A percentile compares a stretch with the other conserved stretches of the same genome.
phyloP scores from a whole-genome alignment of 2,888 invertebrate genomes.

The Cataglyphis albicans region DNA sequence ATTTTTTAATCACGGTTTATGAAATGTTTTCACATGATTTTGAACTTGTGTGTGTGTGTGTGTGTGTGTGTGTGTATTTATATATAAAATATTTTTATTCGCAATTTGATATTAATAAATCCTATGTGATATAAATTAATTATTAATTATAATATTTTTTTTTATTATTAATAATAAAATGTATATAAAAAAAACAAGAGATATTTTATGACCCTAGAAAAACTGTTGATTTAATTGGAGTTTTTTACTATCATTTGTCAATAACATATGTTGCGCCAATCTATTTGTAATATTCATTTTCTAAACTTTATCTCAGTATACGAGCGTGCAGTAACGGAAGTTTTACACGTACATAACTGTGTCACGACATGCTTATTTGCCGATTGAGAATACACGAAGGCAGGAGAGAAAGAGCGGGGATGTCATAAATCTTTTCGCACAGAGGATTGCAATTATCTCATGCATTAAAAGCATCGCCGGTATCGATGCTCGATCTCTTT shows the following conservation, averaged over 20 bases:
- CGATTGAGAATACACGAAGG: constrained; percentile 37
- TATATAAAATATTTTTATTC: constrained; percentile 12
- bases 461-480: constrained; percentile 81
- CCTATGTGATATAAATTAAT: neutral
- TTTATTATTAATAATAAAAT: neutral
- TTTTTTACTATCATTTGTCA: constrained; percentile 10
- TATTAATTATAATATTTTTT: neutral
- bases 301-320: constrained; percentile 24
- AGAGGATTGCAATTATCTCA: constrained; percentile 82
- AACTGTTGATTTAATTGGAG: neutral
- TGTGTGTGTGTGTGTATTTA: neutral
- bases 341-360: constrained; percentile 64
- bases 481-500: constrained; percentile 68
- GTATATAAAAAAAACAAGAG: neutral
- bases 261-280: constrained; percentile 21
- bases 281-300: constrained; percentile 5
- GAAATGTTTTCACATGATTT: neutral
- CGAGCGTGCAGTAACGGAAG: constrained; percentile 60
- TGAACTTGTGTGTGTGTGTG: neutral
- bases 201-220: neutral
- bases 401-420: constrained; percentile 41
- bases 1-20: neutral
- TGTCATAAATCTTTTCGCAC: constrained; percentile 82
- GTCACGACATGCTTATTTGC: constrained; percentile 79
- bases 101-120: neutral